These are phyloP conservation scores for Drosophila novamexicana DNA, from an alignment of 1,140 invertebrate species.

Conservation along the genomic window DNA sequence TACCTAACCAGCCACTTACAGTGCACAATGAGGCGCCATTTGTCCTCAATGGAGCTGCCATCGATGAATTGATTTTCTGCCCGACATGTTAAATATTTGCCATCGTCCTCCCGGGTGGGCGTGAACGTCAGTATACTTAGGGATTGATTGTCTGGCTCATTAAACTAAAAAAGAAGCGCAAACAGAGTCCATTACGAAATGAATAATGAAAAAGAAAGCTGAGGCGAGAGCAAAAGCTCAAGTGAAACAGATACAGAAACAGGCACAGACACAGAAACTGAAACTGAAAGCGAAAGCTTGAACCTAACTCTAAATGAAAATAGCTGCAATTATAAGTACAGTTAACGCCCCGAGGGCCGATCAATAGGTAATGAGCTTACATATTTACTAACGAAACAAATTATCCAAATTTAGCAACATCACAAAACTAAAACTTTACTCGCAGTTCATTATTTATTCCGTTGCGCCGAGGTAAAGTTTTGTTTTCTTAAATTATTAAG, in stretches of 20 bases:
- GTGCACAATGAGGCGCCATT: constrained; percentile 90
- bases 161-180: constrained; percentile 87
- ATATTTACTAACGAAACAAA: constrained; percentile 35
- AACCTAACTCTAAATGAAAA: constrained; percentile 59
- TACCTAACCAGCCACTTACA: constrained; percentile 86
- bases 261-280: neutral
- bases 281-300: constrained; percentile 31
- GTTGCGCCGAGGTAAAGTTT: neutral
- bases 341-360: constrained; percentile 18
- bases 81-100: constrained; percentile 93
- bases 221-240: constrained; percentile 27
- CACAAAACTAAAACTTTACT: neutral
- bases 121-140: constrained; percentile 92
- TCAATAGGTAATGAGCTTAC: constrained; percentile 40
- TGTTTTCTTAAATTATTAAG: neutral
- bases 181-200: constrained; percentile 81
- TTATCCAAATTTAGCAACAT: constrained; percentile 10
- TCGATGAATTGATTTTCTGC: constrained; percentile 93
- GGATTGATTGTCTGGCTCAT: constrained; percentile 92
- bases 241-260: constrained; percentile 27
- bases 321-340: constrained; percentile 70
- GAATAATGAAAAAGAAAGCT: constrained; percentile 68
- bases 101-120: constrained; percentile 93
- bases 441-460: neutral
- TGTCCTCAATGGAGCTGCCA: constrained; percentile 92